Base-by-base conservation (phyloP, 2,797 vertebrate species). In the Chlorospingus flavigularis region DNA sequence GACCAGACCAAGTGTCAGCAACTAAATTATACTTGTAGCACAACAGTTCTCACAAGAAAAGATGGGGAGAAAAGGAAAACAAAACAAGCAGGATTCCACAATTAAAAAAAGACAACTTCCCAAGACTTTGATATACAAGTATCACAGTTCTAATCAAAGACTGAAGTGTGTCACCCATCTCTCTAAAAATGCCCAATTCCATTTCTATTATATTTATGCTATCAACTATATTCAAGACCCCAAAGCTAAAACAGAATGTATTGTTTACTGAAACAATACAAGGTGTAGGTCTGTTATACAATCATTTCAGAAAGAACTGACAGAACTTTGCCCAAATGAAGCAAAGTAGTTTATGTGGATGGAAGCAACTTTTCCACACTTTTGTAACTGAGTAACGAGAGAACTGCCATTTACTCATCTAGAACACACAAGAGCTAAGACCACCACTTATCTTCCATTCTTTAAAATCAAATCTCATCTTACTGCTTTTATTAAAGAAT, bases 91-190 rank as follows among this genome's bases (percentile, higher is more conserved):
- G 18, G 12, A 66, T 45, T 62, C 11, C 0, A 3, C 17, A 30
- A 33, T 9, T 8, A 8, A 51, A 20, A 42, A 20, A 11, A 17
- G 4, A 26, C 50, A n/a, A 15, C 9, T 68, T 53, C 7, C 10
- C 58, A 47, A 42, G 24, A 16, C 4, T 57, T 61, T 11, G 45
- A 76, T 14, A 39, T 14, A 33, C 23, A 54, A 47, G 42, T 28
- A 66, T 7, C 10, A n/a, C 25, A 31, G 2, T 57, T 89, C 58
- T 48, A 72, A 58, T 7, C 21, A 17, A 75, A 72, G 42, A 72
- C 24, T 33, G 7, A 67, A 0, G 4, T 2, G 6, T 30, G 6
- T 10, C 25, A 68, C 7, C 6, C 0, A 0, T 40, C 37, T 50
- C 39, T 79, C 40, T 33, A 67, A 62, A 83, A 79, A 82, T 9